These are phyloP conservation scores for Lagodon rhomboides DNA, from an alignment of 2,797 vertebrate genomes.

Conservation along the genomic window DNA sequence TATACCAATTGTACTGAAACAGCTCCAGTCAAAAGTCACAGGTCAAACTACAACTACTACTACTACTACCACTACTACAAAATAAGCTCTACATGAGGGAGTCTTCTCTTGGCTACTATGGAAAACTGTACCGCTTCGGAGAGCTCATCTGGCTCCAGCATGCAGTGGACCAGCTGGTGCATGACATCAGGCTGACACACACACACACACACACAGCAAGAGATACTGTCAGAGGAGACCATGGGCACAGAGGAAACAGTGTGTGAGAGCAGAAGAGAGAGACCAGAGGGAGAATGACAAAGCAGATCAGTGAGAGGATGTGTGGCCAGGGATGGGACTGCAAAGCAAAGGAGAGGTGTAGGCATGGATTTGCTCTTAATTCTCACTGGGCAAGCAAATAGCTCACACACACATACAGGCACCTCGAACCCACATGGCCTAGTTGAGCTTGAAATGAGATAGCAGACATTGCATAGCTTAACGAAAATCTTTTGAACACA, in stretches of 20 bases:
- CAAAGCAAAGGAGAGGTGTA: constrained; percentile 74
- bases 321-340: constrained; percentile 58
- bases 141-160: constrained; percentile 88
- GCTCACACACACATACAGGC: constrained; percentile 33
- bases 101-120: constrained; percentile 23
- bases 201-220: constrained; percentile 52
- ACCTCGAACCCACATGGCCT: constrained; percentile 52
- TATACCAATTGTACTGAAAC: background rate
- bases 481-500: constrained; percentile 44
- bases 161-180: constrained; percentile 89
- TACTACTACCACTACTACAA: constrained; percentile 26
- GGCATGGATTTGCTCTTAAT: constrained; percentile 57
- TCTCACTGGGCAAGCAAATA: constrained; percentile 51
- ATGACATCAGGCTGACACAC: constrained; percentile 87
- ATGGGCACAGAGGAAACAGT: constrained; percentile 48
- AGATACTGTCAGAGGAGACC: constrained; percentile 62
- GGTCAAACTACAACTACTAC: constrained; percentile 29
- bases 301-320: constrained; percentile 72
- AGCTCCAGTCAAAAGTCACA: constrained; percentile 5
- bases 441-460: constrained; percentile 75
- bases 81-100: constrained; percentile 6
- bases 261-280: constrained; percentile 57
- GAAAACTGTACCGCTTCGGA: constrained; percentile 83
- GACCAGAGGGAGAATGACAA: constrained; percentile 57
- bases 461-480: constrained; percentile 54